phyloP scores from a whole-genome alignment of 1,140 invertebrate species.

The Adelges cooleyi region DNA sequence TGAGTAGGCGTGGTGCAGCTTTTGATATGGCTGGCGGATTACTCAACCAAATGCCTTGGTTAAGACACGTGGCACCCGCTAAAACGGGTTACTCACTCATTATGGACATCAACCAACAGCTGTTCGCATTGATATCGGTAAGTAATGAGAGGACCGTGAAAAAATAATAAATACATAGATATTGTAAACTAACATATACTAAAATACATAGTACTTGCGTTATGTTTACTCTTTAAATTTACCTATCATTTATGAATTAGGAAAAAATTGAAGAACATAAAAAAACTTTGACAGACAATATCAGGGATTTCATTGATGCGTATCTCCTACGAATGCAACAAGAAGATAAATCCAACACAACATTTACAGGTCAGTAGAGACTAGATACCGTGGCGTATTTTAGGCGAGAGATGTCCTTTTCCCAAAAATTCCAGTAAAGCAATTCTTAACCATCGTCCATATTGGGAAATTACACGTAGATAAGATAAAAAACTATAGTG shows the following conservation, averaged over 20 bases:
- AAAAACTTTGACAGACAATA: constrained; percentile 40
- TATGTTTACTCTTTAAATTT: background rate
- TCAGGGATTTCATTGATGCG: constrained; percentile 62
- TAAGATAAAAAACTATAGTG: too few relatives aligned
- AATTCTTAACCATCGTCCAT: too few relatives aligned
- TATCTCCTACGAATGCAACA: constrained; percentile 57
- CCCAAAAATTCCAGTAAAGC: too few relatives aligned
- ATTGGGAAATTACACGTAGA: too few relatives aligned
- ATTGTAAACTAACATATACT: too few relatives aligned
- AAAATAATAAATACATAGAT: too few relatives aligned
- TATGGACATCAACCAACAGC: constrained; percentile 47
- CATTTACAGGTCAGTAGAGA: constrained; percentile 47
- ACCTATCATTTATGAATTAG: constrained; percentile 36
- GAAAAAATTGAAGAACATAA: constrained; percentile 51
- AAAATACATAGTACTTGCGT: constrained; percentile 16
- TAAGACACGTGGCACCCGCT: constrained; percentile 54
- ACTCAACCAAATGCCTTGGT: constrained; percentile 55
- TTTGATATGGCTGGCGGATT: constrained; percentile 60
- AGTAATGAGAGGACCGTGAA: background rate
- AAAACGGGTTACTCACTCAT: constrained; percentile 55
- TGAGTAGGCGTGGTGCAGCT: constrained; percentile 48
- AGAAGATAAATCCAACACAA: constrained; percentile 38
- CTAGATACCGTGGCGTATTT: too few relatives aligned
- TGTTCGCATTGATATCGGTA: constrained; percentile 47
- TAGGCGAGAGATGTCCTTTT: too few relatives aligned